These are phyloP conservation scores for Hypena proboscidalis DNA, from an alignment of 2,888 invertebrate species.

Conservation along the genomic window DNA sequence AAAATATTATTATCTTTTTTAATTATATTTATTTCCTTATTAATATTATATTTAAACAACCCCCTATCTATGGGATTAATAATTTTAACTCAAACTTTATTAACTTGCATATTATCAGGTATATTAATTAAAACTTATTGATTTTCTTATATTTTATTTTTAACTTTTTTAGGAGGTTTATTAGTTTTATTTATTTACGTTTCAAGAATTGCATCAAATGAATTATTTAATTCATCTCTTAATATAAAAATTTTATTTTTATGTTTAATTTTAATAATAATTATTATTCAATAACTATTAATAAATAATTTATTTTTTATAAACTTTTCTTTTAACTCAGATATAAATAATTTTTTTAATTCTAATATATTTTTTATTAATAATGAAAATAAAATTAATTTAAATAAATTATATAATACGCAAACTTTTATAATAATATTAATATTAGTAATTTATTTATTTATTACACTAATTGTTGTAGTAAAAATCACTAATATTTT, in stretches of 20 bases:
- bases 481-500: constrained; percentile 86
- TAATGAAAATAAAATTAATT: constrained; percentile 72
- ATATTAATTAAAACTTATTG: constrained; percentile 81
- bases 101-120: constrained; percentile 75
- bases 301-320: constrained; percentile 58
- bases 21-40: constrained; percentile 61
- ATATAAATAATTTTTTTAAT: constrained; percentile 49
- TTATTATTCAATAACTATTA: constrained; percentile 45
- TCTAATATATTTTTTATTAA: constrained; percentile 45
- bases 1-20: constrained; percentile 67
- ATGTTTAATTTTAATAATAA: constrained; percentile 39
- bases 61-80: constrained; percentile 83
- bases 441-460: constrained; percentile 85
- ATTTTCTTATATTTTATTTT: constrained; percentile 86
- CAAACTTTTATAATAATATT: constrained; percentile 79
- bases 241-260: constrained; percentile 52
- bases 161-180: constrained; percentile 87
- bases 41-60: constrained; percentile 68
- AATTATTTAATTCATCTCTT: constrained; percentile 75
- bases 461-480: constrained; percentile 84
- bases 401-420: constrained; percentile 83
- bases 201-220: constrained; percentile 86
- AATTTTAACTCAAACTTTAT: constrained; percentile 81
- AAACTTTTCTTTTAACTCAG: constrained; percentile 62
- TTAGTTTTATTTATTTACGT: constrained; percentile 88